Evolutionary conservation across 2,113 vertebrate species (phyloP).

Genomic region (Bos taurus): ARS-UCD2.0 NC_037342.1:36641001-36641500

Average conservation of each 20-base stretch:
- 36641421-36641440: conserved; percentile 35
- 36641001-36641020: conserved; percentile 78
- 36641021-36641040: conserved; percentile 80
- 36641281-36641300: conserved; percentile 76
- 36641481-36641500: not conserved
- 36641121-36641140: conserved; percentile 84
- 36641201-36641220: conserved; percentile 83
- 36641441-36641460: conserved; percentile 43
- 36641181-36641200: conserved; percentile 82
- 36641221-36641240: conserved; percentile 83
- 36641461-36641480: not conserved
- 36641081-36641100: conserved; percentile 80
- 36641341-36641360: conserved; percentile 51
- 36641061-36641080: conserved; percentile 80
- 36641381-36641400: conserved; percentile 52
- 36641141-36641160: conserved; percentile 81
- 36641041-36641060: conserved; percentile 79
- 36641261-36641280: conserved; percentile 77
- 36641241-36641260: conserved; percentile 79
- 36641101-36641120: conserved; percentile 84
- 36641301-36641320: not conserved
- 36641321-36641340: conserved; percentile 69
- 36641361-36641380: conserved; percentile 67
- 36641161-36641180: conserved; percentile 80
- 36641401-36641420: not conserved